Evolutionary conservation across 2,888 invertebrate genomes (phyloP), one percentile per base, ranked within the genome.

Genomic region (Lordiphosa andalusiaca): DNA sequence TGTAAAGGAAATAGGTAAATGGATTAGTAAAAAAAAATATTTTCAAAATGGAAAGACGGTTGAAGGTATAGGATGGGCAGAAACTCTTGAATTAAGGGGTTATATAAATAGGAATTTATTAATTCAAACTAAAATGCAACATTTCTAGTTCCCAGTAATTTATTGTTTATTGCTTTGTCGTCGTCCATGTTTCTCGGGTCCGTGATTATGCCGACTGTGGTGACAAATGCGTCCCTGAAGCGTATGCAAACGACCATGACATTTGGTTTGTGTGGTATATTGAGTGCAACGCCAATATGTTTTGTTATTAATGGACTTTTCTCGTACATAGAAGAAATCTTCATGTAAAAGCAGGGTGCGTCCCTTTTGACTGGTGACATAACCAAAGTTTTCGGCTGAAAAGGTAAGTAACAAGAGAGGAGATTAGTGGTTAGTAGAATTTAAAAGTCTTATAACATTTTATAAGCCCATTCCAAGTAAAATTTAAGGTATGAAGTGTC

Each of bases 261-360:
- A 90, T 52, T 82, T 87, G 7, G 70, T 50, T 0, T 68, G 54
- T 3, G 90, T 89, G 6, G 90, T 90, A 48, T 90, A 90, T 54
- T 88, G 86, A 1, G 87, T 88, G 65, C 90, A 90, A 30, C 90
- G 85, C 90, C 90, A 90, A 65, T 90, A 90, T 6, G 86, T 84
- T 66, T 90, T 90, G 21, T 73, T 67, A 0, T 86, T 84, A 12
- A 88, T 81, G 13, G 67, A 36, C 67, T 89, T 90, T 52, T 90
- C 90, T 9, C 84, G 83, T 1, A 89, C 87, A 57, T 88, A 90
- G 58, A 84, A 86, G 67, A 67, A 88, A 19, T 87, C 88, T 2
- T 86, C 80, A 41, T 82, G 67, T 6, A 76, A 62, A 13, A 90
- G 61, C 62, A 88, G 80, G 6, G 70, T 76, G 47, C 86, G 86